phyloP scores from a whole-genome alignment of 2,888 invertebrate species.

The Metalampra italica region DNA sequence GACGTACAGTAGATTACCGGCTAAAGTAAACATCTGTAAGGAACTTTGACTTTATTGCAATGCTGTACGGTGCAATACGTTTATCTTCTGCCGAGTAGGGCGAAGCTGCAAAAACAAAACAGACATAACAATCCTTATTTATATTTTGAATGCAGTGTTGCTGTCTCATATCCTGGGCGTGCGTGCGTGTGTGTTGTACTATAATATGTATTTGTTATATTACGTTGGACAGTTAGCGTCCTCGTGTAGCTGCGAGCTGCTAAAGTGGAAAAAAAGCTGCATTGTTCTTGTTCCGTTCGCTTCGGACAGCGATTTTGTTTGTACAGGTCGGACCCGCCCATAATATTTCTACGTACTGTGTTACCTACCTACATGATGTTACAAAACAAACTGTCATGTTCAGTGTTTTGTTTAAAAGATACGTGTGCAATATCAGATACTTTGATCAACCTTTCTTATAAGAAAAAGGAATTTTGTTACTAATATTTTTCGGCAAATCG shows the following conservation, averaged over 20 bases:
- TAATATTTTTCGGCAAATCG: no score
- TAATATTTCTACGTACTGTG: constrained; percentile 6
- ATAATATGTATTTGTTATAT: background rate
- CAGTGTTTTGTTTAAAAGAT: no score
- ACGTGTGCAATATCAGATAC: no score
- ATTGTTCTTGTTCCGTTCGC: constrained; percentile 42
- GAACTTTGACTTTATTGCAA: no score
- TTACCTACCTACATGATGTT: background rate
- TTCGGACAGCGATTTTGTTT: constrained; percentile 37
- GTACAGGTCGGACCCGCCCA: constrained; percentile 18
- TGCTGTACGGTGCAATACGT: no score
- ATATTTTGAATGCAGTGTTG: background rate
- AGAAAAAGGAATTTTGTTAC: no score
- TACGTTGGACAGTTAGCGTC: background rate
- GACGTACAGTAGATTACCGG: no score
- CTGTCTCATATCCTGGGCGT: background rate
- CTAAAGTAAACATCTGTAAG: no score
- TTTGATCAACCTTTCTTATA: no score
- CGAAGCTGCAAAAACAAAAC: no score
- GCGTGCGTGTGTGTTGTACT: background rate
- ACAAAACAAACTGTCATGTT: no score
- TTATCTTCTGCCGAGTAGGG: no score
- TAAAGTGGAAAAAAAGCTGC: constrained; percentile 1
- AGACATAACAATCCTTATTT: background rate
- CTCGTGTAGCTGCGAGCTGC: background rate